These are phyloP conservation scores for Rosalia funebris DNA, from an alignment of 2,888 invertebrate species.

Conservation along the genomic window DNA sequence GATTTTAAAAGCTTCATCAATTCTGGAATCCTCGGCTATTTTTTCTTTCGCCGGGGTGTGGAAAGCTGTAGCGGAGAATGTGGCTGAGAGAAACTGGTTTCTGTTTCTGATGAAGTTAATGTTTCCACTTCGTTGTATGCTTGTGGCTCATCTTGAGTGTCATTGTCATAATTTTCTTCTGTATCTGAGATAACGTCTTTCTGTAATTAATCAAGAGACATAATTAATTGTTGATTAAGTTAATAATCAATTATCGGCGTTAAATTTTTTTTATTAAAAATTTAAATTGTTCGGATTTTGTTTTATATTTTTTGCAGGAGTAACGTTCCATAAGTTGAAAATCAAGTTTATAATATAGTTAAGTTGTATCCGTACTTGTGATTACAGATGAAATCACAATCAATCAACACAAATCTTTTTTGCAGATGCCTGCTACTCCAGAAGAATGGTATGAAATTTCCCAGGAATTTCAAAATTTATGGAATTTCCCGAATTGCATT, in stretches of 20 bases:
- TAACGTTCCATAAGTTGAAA: not conserved
- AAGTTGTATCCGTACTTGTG: not conserved
- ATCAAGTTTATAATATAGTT: not conserved
- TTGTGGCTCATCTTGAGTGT: no score
- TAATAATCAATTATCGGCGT: no score
- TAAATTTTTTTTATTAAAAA: not conserved
- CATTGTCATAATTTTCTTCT: no score
- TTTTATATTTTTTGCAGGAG: not conserved
- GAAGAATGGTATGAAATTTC: slow-evolving; percentile 19
- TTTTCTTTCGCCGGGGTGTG: not conserved
- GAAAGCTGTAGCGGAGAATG: no score
- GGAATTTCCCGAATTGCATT: slow-evolving; percentile 11
- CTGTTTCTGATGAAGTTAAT: no score
- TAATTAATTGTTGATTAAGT: no score
- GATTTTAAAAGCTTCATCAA: not conserved
- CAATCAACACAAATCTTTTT: not conserved
- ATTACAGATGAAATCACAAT: not conserved
- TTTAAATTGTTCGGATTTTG: not conserved
- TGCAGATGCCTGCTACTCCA: not conserved
- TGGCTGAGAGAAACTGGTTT: no score
- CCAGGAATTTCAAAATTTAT: slow-evolving; percentile 12
- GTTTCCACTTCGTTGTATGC: no score
- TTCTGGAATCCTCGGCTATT: not conserved
- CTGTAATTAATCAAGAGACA: no score
- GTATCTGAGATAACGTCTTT: no score